Percentiles rank a stretch among this genome's conserved stretches.
These are phyloP conservation scores for Zaprionus tsacasi DNA, from an alignment of 1,140 invertebrate species.

Conservation along the genomic window DNA sequence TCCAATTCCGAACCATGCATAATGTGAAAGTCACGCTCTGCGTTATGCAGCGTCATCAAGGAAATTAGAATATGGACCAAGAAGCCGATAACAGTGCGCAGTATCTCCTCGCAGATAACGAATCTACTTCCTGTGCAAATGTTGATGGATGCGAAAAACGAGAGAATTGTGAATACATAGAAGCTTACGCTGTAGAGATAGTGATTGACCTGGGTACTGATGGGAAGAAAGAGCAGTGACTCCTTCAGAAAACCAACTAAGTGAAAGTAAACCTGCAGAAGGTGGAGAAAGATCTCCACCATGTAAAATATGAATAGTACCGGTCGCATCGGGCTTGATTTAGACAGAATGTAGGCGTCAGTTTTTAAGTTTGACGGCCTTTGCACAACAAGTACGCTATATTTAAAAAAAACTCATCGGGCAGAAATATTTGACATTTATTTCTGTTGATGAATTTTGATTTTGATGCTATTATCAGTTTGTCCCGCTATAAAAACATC, in stretches of 20 bases:
- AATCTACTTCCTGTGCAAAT: slow-evolving; percentile 45
- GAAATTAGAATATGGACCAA: slow-evolving; percentile 34
- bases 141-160: slow-evolving; percentile 51
- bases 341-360: neutral
- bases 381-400: neutral
- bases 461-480: no score
- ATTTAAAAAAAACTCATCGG: no score
- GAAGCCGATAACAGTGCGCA: slow-evolving; percentile 24
- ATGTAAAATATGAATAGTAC: slow-evolving; percentile 53
- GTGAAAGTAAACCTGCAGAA: slow-evolving; percentile 37
- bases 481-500: no score
- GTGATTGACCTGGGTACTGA: neutral
- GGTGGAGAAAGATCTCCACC: slow-evolving; percentile 30
- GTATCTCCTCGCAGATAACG: slow-evolving; percentile 23
- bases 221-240: slow-evolving; percentile 13
- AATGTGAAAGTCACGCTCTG: slow-evolving; percentile 30
- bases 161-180: slow-evolving; percentile 44
- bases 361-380: neutral
- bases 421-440: no score
- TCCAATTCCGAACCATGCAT: slow-evolving; percentile 1
- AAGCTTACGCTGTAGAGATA: slow-evolving; percentile 12
- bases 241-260: slow-evolving; percentile 23
- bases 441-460: no score
- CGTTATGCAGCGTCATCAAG: slow-evolving; percentile 41
- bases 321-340: slow-evolving; percentile 19